These are phyloP conservation scores for Ictalurus punctatus DNA, from an alignment of 2,113 vertebrate genomes.

Conservation along the genomic window DNA sequence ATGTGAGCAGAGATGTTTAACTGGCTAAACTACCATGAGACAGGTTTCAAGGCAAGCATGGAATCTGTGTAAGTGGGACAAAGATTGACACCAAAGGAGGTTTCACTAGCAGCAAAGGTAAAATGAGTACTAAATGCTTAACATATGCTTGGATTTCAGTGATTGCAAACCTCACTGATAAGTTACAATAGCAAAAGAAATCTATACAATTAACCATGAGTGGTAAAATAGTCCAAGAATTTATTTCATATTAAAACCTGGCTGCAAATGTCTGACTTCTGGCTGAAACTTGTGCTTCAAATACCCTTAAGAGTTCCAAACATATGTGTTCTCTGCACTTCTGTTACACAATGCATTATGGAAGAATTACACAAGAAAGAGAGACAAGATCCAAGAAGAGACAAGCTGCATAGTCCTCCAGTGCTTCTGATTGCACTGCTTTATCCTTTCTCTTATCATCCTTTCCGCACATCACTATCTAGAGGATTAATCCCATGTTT, in stretches of 20 bases:
- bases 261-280: background rate
- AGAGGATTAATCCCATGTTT: background rate
- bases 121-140: background rate
- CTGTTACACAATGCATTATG: background rate
- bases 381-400: background rate
- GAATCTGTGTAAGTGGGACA: constrained; percentile 27
- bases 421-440: background rate
- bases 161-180: background rate
- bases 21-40: constrained; percentile 37
- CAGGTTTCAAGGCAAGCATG: constrained; percentile 43
- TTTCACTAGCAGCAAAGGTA: background rate
- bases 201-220: background rate
- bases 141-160: background rate
- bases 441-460: background rate
- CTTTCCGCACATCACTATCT: background rate
- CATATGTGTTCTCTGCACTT: background rate
- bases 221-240: background rate
- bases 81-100: constrained; percentile 1
- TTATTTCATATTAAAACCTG: background rate
- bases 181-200: background rate
- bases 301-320: background rate
- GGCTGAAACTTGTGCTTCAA: background rate
- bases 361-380: background rate
- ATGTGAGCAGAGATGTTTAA: constrained; percentile 37
- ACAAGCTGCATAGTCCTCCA: background rate